Evolutionary conservation across 2,888 invertebrate genomes (phyloP).

Genomic region (Dryocosmus kuriphilus): DNA sequence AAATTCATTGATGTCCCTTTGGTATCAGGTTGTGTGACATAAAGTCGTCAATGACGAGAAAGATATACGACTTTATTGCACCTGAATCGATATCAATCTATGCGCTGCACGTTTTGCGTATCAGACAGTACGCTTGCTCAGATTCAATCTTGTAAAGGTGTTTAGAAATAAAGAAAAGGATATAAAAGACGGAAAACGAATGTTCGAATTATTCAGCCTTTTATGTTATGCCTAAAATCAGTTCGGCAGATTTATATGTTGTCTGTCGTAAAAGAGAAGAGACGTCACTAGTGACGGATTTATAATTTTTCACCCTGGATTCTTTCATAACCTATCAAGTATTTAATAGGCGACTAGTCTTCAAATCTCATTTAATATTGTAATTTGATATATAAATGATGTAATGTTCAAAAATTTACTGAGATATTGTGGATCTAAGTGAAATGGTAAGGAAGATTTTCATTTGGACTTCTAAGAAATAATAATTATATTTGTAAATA

Average conservation of each 20-base stretch:
- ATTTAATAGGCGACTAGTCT: not conserved
- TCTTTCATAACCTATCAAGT: constrained; percentile 47
- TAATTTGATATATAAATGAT: too few species aligned
- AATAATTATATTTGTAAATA: too few species aligned
- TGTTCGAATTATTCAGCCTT: not conserved
- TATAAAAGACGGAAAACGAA: not conserved
- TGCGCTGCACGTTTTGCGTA: not conserved
- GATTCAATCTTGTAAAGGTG: not conserved
- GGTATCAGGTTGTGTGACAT: not conserved
- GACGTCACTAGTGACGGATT: not conserved
- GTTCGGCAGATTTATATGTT: not conserved
- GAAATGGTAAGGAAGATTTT: too few species aligned
- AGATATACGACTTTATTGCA: constrained; percentile 9
- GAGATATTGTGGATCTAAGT: too few species aligned
- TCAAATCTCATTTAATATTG: too few species aligned
- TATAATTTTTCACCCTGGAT: constrained; percentile 4
- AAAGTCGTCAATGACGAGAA: not conserved
- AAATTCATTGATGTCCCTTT: not conserved
- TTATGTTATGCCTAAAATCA: not conserved
- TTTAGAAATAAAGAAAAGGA: not conserved
- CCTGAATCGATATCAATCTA: constrained; percentile 1
- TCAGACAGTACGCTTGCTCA: constrained; percentile 4
- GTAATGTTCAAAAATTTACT: too few species aligned
- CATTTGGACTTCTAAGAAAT: too few species aligned
- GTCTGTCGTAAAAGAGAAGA: not conserved